These are phyloP conservation scores for Tetanocera ferruginea DNA, from an alignment of 2,888 invertebrate genomes.

Conservation along the genomic window DNA sequence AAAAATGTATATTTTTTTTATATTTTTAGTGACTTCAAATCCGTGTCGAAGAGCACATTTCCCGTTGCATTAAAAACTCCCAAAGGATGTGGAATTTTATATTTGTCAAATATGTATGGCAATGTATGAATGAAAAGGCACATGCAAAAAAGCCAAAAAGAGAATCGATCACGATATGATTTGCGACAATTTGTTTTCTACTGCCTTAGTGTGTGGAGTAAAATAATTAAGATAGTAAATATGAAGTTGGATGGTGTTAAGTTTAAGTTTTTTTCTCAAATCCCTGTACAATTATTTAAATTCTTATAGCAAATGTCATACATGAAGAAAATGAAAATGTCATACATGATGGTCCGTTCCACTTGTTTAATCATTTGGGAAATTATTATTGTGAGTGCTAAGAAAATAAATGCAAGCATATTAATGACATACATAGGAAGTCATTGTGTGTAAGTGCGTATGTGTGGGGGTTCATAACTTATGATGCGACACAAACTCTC, in stretches of 20 bases:
- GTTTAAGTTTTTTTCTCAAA: no score
- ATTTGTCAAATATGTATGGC: slow-evolving; percentile 21
- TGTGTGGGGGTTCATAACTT: background rate
- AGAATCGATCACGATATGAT: background rate
- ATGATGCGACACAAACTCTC: background rate
- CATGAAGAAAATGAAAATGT: no score
- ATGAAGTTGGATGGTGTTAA: background rate
- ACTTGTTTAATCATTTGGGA: slow-evolving; percentile 1
- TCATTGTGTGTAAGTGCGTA: background rate
- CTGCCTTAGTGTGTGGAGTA: background rate
- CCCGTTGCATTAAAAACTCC: background rate
- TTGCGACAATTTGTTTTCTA: background rate
- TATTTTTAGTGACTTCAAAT: background rate
- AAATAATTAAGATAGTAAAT: slow-evolving; percentile 3
- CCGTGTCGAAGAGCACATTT: background rate
- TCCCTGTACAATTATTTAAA: slow-evolving; percentile 1
- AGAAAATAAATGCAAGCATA: slow-evolving; percentile 3
- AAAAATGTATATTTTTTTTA: background rate
- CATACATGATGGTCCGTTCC: background rate
- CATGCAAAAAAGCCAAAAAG: background rate
- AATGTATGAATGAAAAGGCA: background rate
- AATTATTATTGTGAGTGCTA: slow-evolving; percentile 12
- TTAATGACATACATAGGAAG: background rate
- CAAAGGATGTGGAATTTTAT: slow-evolving; percentile 2
- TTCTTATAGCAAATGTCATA: background rate